Base-by-base conservation (phyloP, 2,888 invertebrate species). In the Gymnosoma rotundatum region DNA sequence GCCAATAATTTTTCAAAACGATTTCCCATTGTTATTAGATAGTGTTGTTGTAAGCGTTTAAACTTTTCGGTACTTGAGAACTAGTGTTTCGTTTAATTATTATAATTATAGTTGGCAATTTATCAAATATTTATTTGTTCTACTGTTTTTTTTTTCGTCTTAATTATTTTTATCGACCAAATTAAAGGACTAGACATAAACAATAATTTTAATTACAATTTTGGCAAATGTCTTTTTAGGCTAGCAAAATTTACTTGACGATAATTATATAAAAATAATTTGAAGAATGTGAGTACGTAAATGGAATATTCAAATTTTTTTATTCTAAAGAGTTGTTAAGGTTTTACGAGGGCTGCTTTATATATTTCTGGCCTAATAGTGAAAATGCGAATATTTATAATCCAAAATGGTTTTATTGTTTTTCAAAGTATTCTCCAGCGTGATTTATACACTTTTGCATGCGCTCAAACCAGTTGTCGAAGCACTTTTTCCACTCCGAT, bases 1-100 rank as follows among this genome's bases (percentile, higher is more conserved):
- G 54, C 38, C 38, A 61, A 50, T 73, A 21, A 70, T 66, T 89
- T 91, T 58, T 91, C 90, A 79, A 91, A 89, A 82, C 90, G 90
- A 83, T 91, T 91, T 72, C 91, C 91, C 91, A 91, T 91, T 58
- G 52, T 61, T 48, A 76, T n/a, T 20, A 66, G 20, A 67, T 54
- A 52, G 32, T 63, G 38, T 12, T 60, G 20, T 64, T 67, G 20
- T 58, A 83, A 21, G 54, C 18, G 12, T 54, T 54, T 25, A 66
- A 58, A n/a, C 58, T 69, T 38, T 63, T 58, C 42, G 50, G 50
- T 58, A 52, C 58, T 70, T 58, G 21, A n/a, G 25, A 56, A 69
- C 80, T 80, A 63, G 21, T 69, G 48, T 56, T 80, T 52, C 67
- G 45, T 81, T 73, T 67, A 50, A 75, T 72, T 83, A 75, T 72